These are phyloP conservation scores for Rhynchomys soricoides DNA, from an alignment of 2,113 vertebrate genomes.

Conservation along the genomic window DNA sequence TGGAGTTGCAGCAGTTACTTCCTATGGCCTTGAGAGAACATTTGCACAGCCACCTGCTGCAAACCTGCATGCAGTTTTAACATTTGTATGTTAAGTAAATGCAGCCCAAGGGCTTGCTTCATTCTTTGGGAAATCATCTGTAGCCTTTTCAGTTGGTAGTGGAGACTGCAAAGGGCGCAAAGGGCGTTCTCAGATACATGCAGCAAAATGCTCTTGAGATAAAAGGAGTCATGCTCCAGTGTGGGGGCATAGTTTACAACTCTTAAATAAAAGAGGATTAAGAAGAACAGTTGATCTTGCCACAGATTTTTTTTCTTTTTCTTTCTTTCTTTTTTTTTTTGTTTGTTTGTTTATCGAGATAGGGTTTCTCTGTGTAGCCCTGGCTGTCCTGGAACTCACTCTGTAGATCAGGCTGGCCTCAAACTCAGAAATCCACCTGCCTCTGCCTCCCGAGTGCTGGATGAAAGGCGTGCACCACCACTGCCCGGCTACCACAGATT, in stretches of 20 bases:
- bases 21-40: slow-evolving; percentile 67
- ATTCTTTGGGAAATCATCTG: neutral
- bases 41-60: neutral
- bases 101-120: neutral
- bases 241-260: neutral
- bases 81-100: neutral
- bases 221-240: neutral
- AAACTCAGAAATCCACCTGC: too few relatives aligned
- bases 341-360: too few relatives aligned
- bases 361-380: too few relatives aligned
- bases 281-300: neutral
- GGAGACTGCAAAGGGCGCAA: neutral
- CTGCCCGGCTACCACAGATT: too few relatives aligned
- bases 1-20: slow-evolving; percentile 50
- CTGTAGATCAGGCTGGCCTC: too few relatives aligned
- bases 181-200: neutral
- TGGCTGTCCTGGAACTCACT: too few relatives aligned
- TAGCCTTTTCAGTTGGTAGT: neutral
- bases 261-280: neutral
- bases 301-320: neutral
- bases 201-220: neutral
- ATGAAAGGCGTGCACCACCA: too few relatives aligned
- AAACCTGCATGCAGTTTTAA: neutral
- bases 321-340: too few relatives aligned
- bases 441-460: too few relatives aligned